Percentiles rank a stretch among this genome's conserved stretches.
These are phyloP conservation scores for Leucopsar rothschildi DNA, from an alignment of 2,113 vertebrate species.

Conservation along the genomic window DNA sequence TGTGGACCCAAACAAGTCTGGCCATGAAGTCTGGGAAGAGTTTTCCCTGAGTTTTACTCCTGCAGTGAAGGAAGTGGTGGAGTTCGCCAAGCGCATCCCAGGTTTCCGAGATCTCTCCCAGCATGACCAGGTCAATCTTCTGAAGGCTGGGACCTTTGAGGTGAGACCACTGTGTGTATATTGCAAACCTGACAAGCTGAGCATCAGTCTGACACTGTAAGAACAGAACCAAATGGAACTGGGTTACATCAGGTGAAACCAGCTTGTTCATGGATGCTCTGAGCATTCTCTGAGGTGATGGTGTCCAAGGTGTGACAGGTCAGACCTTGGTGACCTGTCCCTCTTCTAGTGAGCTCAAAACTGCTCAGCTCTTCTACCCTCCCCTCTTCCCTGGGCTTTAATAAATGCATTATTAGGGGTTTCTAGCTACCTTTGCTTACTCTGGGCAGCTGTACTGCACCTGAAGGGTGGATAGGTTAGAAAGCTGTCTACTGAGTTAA, in stretches of 20 bases:
- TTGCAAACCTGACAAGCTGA: background rate
- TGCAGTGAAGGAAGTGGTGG: conserved; percentile 95
- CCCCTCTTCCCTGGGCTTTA: background rate
- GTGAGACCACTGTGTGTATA: conserved; percentile 66
- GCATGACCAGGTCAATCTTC: conserved; percentile 92
- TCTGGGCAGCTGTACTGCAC: background rate
- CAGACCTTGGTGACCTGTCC: background rate
- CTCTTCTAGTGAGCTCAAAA: background rate
- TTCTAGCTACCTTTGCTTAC: background rate
- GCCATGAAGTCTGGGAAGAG: conserved; percentile 97
- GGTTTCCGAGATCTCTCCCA: conserved; percentile 93
- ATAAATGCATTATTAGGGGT: background rate
- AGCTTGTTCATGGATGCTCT: background rate
- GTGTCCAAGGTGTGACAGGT: background rate
- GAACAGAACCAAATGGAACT: background rate
- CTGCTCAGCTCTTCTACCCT: background rate
- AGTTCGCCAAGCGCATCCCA: conserved; percentile 94
- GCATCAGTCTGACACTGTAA: background rate
- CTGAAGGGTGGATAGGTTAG: background rate
- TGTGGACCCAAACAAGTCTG: conserved; percentile 89
- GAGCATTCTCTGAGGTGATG: background rate
- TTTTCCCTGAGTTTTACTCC: conserved; percentile 97
- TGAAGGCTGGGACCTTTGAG: conserved; percentile 98
- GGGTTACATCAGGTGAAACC: background rate
- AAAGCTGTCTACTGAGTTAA: background rate